Base-by-base conservation (phyloP, 2,888 invertebrate species). In the Macaria liturata region DNA sequence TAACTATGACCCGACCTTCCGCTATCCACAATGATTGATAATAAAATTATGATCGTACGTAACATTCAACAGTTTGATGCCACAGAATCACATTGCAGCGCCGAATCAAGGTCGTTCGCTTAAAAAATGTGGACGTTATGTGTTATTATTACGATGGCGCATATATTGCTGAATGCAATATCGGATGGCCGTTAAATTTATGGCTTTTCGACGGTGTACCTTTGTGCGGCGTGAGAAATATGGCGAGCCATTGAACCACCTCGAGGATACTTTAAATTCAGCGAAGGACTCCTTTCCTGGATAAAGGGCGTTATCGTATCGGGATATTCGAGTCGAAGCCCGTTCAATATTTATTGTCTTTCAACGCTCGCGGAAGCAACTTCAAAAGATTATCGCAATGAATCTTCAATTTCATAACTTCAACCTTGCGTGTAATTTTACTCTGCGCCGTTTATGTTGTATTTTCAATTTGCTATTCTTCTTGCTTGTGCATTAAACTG, bases 81-180 rank as follows among this genome's bases (percentile, higher is more conserved):
- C 62, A 67, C 65, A 69, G 54, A 69, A 65, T 66, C 61, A 67
- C 66, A 69, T 65, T 59, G 53, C 57, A 37, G 0, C 66, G 70
- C 65, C 67, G 66, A 70, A 68, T 67, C 73, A 81, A 82, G 82
- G 83, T 74, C 78, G 69, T 63, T 59, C 64, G 66, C 70, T 62
- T 64, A 70, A 70, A 73, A 75, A 78, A 75, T 66, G 68, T 68
- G 63, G 59, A 59, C 66, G 59, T 70, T 73, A 75, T 76, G 42
- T 7, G 55, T 75, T 72, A 69, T 77, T 78, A 69, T 81, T 76
- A 75, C 71, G 67, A 66, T 70, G 71, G 68, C 59, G 70, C 76
- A 78, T 81, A 85, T 79, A 83, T 85, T 80, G 74, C 78, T 78
- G 81, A 84, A 81, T 81, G 83, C 85, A 81, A 86, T 88, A 88